A percentile compares a stretch with the other conserved stretches of the same genome.
These are phyloP conservation scores for Sinonovacula constricta DNA, from an alignment of 1,140 invertebrate genomes.

Conservation along the genomic window DNA sequence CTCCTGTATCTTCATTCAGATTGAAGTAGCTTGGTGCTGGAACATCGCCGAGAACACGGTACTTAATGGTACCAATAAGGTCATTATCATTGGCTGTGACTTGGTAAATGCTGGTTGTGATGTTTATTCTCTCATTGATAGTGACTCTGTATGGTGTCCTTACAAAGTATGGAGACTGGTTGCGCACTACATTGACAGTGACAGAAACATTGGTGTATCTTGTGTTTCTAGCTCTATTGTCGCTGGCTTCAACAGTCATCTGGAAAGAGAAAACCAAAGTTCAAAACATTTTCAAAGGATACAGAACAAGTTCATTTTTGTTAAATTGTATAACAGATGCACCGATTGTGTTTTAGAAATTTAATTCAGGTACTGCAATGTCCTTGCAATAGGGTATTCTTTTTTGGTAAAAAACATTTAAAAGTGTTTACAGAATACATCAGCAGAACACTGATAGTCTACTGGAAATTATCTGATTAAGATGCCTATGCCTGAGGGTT, in stretches of 20 bases:
- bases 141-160: conserved; percentile 47
- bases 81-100: conserved; percentile 50
- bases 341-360: no score
- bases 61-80: conserved; percentile 53
- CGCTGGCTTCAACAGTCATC: conserved; percentile 57
- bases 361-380: no score
- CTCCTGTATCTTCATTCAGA: conserved; percentile 51
- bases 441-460: no score
- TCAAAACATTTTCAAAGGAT: no score
- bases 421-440: no score
- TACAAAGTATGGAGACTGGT: conserved; percentile 52
- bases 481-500: no score
- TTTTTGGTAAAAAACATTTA: no score
- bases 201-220: conserved; percentile 53
- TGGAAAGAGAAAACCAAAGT: conserved; percentile 40
- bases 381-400: no score
- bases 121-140: conserved; percentile 31
- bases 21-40: conserved; percentile 64
- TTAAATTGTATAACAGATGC: no score
- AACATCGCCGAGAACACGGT: conserved; percentile 56
- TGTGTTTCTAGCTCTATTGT: conserved; percentile 47
- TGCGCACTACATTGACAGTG: conserved; percentile 52
- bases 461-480: no score
- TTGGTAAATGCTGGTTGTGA: conserved; percentile 43
- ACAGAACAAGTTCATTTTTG: no score